Base-by-base conservation (phyloP, 2,797 vertebrate species). In the Danio tinwini region DNA sequence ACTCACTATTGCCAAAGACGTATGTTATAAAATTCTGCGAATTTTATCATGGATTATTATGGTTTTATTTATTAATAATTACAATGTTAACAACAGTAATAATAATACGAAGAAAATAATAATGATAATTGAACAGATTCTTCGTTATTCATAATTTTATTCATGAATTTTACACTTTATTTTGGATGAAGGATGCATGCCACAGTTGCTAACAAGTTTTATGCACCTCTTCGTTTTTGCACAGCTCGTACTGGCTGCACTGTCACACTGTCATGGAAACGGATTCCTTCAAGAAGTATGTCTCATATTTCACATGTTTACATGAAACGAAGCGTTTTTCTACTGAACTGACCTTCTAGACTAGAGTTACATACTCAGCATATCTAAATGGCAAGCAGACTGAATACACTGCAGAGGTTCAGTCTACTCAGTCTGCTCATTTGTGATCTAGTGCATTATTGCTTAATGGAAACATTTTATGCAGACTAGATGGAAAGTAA, bases 1-100 rank as follows among this genome's bases (percentile, higher is more conserved):
- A 85, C 92, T 96, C 1, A 91, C 90, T 67, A 87, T 95, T 88
- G 90, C 95, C 85, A 93, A 85, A 10, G 91, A 95, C 0, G 96
- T 96, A 90, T 93, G 91, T 52, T 44, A 16, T 49, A 37, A 74
- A 45, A 13, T 67, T 37, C 12, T 7, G n/a, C 65, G 73, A 1
- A 6, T 62, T 16, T 8, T 50, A 4, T 50, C 11, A 16, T 21
- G 5, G 7, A 10, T 61, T n/a, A 47, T 10, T 7, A 47, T 7
- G 45, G 12, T 47, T 2, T 47, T 47, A 7, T 47, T 47, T 7
- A 47, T 7, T 7, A 12, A 13, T 13, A 52, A 5, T 52, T 12
- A 5, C 13, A 52, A 2, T 19, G 3, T 52, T 50, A 14, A 52
- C 3, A 7, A 5, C 3, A 29, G 29, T 10, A 69, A 39, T 1